Base-by-base conservation (phyloP, 2,888 invertebrate species). In the Drosophila gaucha region DNA sequence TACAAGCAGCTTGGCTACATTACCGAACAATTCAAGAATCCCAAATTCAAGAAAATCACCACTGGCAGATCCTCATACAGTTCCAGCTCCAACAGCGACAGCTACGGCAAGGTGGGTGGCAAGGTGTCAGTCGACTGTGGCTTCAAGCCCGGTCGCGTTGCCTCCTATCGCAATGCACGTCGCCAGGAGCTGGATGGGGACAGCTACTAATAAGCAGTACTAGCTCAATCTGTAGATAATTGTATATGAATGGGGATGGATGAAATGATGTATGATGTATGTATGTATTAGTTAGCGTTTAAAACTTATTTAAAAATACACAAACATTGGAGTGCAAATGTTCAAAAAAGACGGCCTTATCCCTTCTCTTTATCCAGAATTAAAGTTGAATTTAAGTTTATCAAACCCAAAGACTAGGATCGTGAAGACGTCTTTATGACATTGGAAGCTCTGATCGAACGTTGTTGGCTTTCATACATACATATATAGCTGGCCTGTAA, bases 1-100 rank as follows among this genome's bases (percentile, higher is more conserved):
- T 91, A 93, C 65, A 89, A 89, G 5, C 92, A 93, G 69, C 74
- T 93, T 22, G 93, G 93, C 43, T 93, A 92, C 68, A 89, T 85
- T 1, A 87, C 92, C 30, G 93, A 92, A 63, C 89, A 91, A 67
- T 90, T 74, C 50, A 86, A 86, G 57, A 89, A 89, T 72, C 90
- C 90, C 6, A 76, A 85, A 44, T 91, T 91, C 65, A 72, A 35
- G 41, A 77, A 67, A 43, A 47, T 86, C 6, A 56, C 20, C 20
- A 38, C 43, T 20, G 30, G 33, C 28, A 70, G 60, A 31, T 49
- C 65, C 12, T 52, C 47, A 5, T 79, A 76, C 20, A 46, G 38
- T n/a, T 69, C 73, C 12, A 47, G 18, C 35, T 51, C 41, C 43
- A 56, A 22, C 49, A 31, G 36, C 43, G 43, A 78, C 3, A 28